A percentile compares a stretch with the other conserved stretches of the same genome.
Conservation (phyloP, 2,797 vertebrate genomes). For the Enteromius mattozi region DNA sequence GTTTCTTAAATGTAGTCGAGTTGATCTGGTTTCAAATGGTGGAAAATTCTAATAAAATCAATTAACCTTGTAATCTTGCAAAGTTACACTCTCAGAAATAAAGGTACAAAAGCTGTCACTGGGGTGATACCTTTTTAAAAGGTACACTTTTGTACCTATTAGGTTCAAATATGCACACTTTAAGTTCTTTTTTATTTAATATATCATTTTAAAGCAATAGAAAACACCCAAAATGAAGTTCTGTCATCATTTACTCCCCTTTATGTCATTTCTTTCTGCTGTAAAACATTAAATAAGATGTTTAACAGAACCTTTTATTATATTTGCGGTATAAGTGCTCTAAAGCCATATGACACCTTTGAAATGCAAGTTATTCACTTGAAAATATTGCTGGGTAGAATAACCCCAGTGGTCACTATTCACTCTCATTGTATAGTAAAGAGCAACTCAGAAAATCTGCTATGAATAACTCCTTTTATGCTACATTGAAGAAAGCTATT, state of each 20-base stretch:
- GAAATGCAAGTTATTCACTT: background rate
- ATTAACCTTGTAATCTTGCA: background rate
- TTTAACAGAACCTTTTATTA: background rate
- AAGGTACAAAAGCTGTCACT: no score
- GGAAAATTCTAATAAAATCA: background rate
- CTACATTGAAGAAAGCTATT: background rate
- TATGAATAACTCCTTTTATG: background rate
- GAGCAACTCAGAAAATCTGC: background rate
- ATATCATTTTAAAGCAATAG: background rate
- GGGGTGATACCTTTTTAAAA: no score
- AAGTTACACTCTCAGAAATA: no score
- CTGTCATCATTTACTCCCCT: background rate
- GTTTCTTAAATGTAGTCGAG: background rate
- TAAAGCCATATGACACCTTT: background rate
- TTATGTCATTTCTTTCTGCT: constrained; percentile 60
- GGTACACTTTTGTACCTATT: no score
- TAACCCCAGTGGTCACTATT: background rate
- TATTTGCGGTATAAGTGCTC: background rate
- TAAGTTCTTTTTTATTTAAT: no score
- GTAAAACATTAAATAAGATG: constrained; percentile 83
- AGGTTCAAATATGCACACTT: no score
- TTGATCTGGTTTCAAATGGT: background rate
- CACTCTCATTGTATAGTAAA: background rate
- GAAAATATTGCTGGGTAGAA: background rate
- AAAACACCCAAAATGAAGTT: background rate